phyloP scores from a whole-genome alignment of 2,888 invertebrate genomes.

The Plutella xylostella region DNA sequence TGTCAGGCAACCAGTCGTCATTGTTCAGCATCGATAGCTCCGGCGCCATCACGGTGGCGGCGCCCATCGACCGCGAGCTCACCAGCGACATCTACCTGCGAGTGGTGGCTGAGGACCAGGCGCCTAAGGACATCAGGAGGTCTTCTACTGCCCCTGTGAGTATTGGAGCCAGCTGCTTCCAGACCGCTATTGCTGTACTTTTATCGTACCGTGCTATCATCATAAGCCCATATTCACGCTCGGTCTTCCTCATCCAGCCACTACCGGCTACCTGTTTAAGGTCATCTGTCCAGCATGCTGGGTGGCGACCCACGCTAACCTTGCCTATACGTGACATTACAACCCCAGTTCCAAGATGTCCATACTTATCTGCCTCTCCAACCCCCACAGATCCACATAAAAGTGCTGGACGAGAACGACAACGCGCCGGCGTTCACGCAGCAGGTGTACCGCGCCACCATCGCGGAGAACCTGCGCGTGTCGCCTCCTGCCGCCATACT shows the following conservation, averaged over 20 bases:
- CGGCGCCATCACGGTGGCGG: slow-evolving; percentile 78
- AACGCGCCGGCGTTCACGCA: slow-evolving; percentile 86
- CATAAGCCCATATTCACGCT: too few species aligned
- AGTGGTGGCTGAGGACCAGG: slow-evolving; percentile 85
- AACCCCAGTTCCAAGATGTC: too few species aligned
- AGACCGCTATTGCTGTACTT: too few species aligned
- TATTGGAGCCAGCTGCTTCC: too few species aligned
- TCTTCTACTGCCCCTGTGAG: slow-evolving; percentile 81
- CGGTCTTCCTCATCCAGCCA: too few species aligned
- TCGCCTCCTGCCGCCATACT: slow-evolving; percentile 86
- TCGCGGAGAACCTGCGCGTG: slow-evolving; percentile 85
- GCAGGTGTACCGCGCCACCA: slow-evolving; percentile 80
- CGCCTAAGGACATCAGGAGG: slow-evolving; percentile 75
- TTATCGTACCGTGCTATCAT: too few species aligned
- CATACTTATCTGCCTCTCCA: slow-evolving; percentile 7
- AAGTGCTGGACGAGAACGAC: slow-evolving; percentile 88
- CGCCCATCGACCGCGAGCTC: slow-evolving; percentile 82
- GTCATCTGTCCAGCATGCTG: too few species aligned
- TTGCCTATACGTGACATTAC: too few species aligned
- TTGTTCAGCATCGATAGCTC: slow-evolving; percentile 85
- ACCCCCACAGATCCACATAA: slow-evolving; percentile 76
- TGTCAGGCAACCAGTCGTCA: slow-evolving; percentile 79
- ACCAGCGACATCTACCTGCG: slow-evolving; percentile 78
- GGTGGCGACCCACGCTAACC: too few species aligned
- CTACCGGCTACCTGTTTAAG: too few species aligned